phyloP scores from a whole-genome alignment of 2,888 invertebrate species.

The Dione juno region DNA sequence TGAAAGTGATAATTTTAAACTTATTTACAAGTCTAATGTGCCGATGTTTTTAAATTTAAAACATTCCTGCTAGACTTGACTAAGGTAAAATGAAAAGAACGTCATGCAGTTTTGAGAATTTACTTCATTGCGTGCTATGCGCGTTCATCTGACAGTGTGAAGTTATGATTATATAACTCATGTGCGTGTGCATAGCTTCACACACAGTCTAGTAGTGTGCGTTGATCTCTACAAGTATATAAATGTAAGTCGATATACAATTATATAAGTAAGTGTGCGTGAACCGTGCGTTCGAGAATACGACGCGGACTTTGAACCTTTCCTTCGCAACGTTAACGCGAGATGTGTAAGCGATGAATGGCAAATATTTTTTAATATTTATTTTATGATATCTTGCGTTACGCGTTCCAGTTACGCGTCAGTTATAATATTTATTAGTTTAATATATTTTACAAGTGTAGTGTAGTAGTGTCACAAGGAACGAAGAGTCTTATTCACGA shows the following conservation, averaged over 20 bases:
- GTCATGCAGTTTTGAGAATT: slow-evolving; percentile 11
- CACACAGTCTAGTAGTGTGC: slow-evolving; percentile 1
- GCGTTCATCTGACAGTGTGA: slow-evolving; percentile 28
- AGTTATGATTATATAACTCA: slow-evolving; percentile 17
- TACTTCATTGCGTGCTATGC: slow-evolving; percentile 9
- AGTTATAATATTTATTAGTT: not conserved
- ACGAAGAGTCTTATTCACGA: not conserved
- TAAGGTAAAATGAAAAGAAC: not conserved
- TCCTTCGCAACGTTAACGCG: slow-evolving; percentile 45
- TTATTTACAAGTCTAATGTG: too few relatives aligned
- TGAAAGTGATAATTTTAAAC: too few relatives aligned
- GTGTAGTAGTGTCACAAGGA: too few relatives aligned
- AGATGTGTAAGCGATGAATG: slow-evolving; percentile 44
- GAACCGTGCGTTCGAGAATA: slow-evolving; percentile 48
- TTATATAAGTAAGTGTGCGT: slow-evolving; percentile 39
- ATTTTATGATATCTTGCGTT: not conserved
- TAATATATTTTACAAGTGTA: too few relatives aligned
- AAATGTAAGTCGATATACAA: not conserved
- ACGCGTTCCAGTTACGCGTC: slow-evolving; percentile 24
- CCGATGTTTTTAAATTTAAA: too few relatives aligned
- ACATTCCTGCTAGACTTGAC: not conserved
- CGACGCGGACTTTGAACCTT: slow-evolving; percentile 57
- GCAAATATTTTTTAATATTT: slow-evolving; percentile 21
- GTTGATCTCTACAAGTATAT: not conserved
- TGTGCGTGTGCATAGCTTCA: slow-evolving; percentile 14